These are phyloP conservation scores for Ia io DNA, from an alignment of 2,113 vertebrate species.

Conservation along the genomic window DNA sequence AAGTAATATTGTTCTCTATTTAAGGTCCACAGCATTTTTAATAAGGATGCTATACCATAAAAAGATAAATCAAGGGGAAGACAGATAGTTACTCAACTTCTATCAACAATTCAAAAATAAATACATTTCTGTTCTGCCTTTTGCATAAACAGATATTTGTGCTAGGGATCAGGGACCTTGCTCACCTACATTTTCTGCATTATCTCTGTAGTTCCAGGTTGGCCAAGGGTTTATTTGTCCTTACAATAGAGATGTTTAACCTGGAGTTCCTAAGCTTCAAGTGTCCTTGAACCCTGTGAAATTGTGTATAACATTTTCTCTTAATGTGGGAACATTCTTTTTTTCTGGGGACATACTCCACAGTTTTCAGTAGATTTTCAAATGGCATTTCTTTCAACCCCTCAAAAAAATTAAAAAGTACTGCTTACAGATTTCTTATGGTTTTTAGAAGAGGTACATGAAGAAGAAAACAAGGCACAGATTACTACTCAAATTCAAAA, in stretches of 20 bases:
- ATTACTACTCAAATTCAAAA: neutral
- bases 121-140: neutral
- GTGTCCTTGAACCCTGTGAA: neutral
- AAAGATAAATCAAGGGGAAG: neutral
- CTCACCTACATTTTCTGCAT: neutral
- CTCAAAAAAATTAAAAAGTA: neutral
- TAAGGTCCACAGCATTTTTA: neutral
- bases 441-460: neutral
- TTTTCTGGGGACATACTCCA: neutral
- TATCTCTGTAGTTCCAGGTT: neutral
- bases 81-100: neutral
- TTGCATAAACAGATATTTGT: neutral
- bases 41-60: neutral
- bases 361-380: neutral
- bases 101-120: neutral
- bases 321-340: neutral
- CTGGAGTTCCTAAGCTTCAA: neutral
- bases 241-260: neutral
- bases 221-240: neutral
- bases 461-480: constrained; percentile 14
- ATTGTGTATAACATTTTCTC: neutral
- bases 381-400: constrained; percentile 7
- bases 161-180: neutral
- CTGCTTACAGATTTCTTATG: neutral
- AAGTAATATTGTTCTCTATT: neutral